Base-by-base conservation (phyloP, 2,888 invertebrate genomes). In the Gibbula magus region DNA sequence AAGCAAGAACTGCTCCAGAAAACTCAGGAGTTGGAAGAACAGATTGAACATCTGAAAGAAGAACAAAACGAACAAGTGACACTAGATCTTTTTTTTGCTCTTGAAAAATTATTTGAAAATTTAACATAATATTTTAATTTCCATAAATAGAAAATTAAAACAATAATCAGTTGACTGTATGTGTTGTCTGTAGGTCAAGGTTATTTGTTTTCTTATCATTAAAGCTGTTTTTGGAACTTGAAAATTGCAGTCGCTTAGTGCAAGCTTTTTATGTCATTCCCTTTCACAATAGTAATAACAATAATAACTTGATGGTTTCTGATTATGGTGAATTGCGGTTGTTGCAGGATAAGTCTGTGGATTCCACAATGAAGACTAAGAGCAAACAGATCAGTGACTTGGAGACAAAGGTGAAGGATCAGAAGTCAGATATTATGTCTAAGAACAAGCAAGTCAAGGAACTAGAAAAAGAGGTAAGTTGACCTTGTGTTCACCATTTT, bases 381-480 rank as follows among this genome's bases (percentile, higher is more conserved):
- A 80, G 82, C 35, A 87, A 89, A 67, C 83, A 85, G 73, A 81
- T 85, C 20, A 78, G 75, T 76, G 85, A 86, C 20, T 78, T 89
- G 32, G 88, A 88, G 78, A 79, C 73, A 75, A 88, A 87, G 79
- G 79, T 86, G n/a, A 89, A 88, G 80, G 82, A 82, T 51, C 56
- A 88, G 67, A 88, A 86, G 75, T 67, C 82, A 53, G 87, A 87
- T 39, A 77, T 86, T 13, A 83, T 85, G 66, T 75, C 83, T 35
- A 88, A 89, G 76, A 88, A 86, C 53, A 90, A 89, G 81, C 86
- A 88, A 66, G 85, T 87, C 13, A 89, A 88, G 81, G 90, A 90
- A 61, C 81, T 90, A 13, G 90, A 91, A 80, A 90, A 89, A 82
- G 91, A 91, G 88, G 91, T 90, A 83, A 25, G 29, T 20, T 70